A percentile compares a stretch with the other conserved stretches of the same genome.
Conservation (phyloP, 2,888 invertebrate species). For the Cataglyphis altisquamis region DNA sequence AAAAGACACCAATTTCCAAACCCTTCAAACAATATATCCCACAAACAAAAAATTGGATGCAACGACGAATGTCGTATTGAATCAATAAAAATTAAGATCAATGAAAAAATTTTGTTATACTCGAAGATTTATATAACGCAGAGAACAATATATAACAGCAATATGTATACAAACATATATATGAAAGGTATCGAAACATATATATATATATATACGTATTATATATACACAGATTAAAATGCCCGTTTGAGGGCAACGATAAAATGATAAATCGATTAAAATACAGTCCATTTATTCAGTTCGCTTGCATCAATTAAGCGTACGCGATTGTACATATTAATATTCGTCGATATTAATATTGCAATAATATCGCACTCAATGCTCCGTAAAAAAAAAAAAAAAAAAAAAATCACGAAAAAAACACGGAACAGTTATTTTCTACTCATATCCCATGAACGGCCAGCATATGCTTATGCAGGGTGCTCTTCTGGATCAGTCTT, state of each 20-base stretch:
- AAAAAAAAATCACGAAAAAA: neutral
- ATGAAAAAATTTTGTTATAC: slow-evolving; percentile 14
- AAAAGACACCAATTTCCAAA: slow-evolving; percentile 74
- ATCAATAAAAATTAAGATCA: slow-evolving; percentile 16
- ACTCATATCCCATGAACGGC: slow-evolving; percentile 48
- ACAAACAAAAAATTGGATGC: slow-evolving; percentile 64
- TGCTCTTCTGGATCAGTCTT: slow-evolving; percentile 67
- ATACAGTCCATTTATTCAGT: slow-evolving; percentile 3
- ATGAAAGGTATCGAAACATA: slow-evolving; percentile 1
- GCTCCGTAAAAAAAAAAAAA: neutral
- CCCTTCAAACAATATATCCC: slow-evolving; percentile 75
- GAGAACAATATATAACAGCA: slow-evolving; percentile 7
- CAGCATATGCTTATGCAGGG: slow-evolving; percentile 73
- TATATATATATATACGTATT: slow-evolving; percentile 10
- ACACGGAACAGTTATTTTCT: neutral
- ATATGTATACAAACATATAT: slow-evolving; percentile 24
- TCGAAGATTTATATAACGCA: slow-evolving; percentile 40
- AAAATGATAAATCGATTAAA: slow-evolving; percentile 6
- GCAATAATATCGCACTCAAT: neutral
- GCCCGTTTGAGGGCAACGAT: neutral
- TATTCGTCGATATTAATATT: neutral
- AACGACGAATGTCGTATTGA: slow-evolving; percentile 49
- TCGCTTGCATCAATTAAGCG: neutral
- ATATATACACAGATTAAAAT: slow-evolving; percentile 18
- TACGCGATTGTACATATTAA: slow-evolving; percentile 7